Conservation (phyloP, 1,140 invertebrate species). For the Rhopalosiphum padi region DNA sequence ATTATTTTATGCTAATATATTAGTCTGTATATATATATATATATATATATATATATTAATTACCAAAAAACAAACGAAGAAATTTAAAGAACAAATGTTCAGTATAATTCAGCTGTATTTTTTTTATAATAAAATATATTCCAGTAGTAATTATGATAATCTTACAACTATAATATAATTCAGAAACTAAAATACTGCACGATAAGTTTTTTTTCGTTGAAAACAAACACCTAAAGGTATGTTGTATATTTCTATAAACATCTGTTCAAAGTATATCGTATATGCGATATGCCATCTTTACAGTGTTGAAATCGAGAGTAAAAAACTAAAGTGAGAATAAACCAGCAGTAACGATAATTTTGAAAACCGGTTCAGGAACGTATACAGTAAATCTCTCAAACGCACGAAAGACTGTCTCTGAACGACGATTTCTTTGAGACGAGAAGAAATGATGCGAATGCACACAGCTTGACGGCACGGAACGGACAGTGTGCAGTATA, state of each 20-base stretch:
- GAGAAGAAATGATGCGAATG: not conserved
- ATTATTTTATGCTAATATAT: not conserved
- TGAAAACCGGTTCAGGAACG: slow-evolving; percentile 17
- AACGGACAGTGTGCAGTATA: not conserved
- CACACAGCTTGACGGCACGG: not conserved
- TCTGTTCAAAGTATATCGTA: not conserved
- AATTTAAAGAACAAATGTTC: too few relatives aligned
- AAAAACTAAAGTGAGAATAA: not conserved
- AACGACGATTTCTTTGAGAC: not conserved
- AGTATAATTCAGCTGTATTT: too few relatives aligned
- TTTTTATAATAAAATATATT: not conserved
- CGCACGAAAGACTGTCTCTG: not conserved
- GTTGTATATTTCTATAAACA: not conserved
- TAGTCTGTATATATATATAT: too few relatives aligned
- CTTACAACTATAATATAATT: not conserved
- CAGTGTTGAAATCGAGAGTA: slow-evolving; percentile 31
- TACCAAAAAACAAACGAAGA: too few relatives aligned
- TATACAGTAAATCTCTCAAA: not conserved
- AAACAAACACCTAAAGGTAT: not conserved
- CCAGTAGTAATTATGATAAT: not conserved
- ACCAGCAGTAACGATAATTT: not conserved
- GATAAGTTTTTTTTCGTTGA: not conserved
- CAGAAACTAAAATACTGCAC: not conserved
- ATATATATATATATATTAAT: too few relatives aligned
- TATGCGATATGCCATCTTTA: not conserved